Base-by-base conservation (phyloP, 2,888 invertebrate genomes). In the Imbricaverruca yamaguchii region DNA sequence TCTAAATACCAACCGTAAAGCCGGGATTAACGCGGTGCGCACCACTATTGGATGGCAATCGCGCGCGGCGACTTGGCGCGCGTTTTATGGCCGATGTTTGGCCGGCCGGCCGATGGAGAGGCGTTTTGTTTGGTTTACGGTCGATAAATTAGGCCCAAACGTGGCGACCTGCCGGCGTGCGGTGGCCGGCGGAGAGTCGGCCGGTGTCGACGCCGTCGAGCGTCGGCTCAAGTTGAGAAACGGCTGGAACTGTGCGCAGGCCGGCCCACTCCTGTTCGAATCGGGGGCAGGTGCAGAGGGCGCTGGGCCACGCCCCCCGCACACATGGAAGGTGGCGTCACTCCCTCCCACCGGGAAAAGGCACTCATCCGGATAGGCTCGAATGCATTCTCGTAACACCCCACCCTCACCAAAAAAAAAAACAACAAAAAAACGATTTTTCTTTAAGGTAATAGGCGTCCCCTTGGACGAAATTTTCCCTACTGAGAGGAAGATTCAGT, bases 121-220 rank as follows among this genome's bases (percentile, higher is more conserved):
- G 74, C 74, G 74, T 74, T 74, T 74, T 74, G 74, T 74, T 74
- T 74, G 53, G 39, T 74, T 74, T 74, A 74, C 18, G 74, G 74
- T 18, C 53, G 74, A 74, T 74, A 74, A 74, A 74, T 74, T 74
- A 74, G 23, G 23, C 53, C 39, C 15, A 67, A 74, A 53, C 74
- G 23, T 53, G 74, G 53, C 53, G 23, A 69, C 25, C 0, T 8
- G 25, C 18, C 39, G 10, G 74, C 0, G 8, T 39, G 69, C 2
- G 23, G 9, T 39, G 69, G 69, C 39, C 15, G 39, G 69, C 39
- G 69, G 21, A 4, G 39, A 4, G 39, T 1, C 69, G 39, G 69
- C 39, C 39, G 23, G 39, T 8, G 12, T 15, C 12, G 65, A 1
- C 65, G 23, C 1, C 12, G 9, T 15, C 18, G 61, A 18, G 18